These are phyloP conservation scores for Eueremaeus valkanovi DNA, from an alignment of 2,888 invertebrate species.

Conservation along the genomic window DNA sequence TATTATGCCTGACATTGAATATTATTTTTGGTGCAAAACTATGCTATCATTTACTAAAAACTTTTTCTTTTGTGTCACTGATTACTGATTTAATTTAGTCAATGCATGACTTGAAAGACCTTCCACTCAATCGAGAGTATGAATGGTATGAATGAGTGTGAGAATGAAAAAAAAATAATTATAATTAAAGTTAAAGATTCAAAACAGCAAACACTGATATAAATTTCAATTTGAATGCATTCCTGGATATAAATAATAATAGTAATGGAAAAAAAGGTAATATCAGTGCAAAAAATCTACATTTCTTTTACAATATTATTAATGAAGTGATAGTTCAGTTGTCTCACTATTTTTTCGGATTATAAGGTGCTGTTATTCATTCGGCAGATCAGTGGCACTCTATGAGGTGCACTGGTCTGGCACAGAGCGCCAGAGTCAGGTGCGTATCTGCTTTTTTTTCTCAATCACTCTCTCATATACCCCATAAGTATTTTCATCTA, in stretches of 20 bases:
- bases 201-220: too few species aligned
- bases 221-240: too few species aligned
- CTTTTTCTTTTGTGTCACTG: neutral
- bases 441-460: neutral
- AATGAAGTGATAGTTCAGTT: slow-evolving; percentile 31
- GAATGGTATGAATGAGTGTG: neutral
- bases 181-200: neutral
- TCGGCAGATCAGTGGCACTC: neutral
- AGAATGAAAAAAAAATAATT: neutral
- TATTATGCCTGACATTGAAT: slow-evolving; percentile 15
- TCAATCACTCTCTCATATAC: neutral
- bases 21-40: neutral
- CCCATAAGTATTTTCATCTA: neutral
- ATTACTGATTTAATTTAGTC: slow-evolving; percentile 27
- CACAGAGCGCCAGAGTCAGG: slow-evolving; percentile 12
- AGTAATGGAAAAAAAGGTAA: neutral
- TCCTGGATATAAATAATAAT: too few species aligned
- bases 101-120: slow-evolving; percentile 32
- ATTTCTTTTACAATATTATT: neutral
- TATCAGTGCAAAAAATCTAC: neutral
- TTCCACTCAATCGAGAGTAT: slow-evolving; percentile 6
- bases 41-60: slow-evolving; percentile 1
- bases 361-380: slow-evolving; percentile 7
- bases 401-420: slow-evolving; percentile 5
- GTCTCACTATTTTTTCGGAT: slow-evolving; percentile 6